Evolutionary conservation across 2,888 invertebrate genomes (phyloP).

Genomic region (Diplazon laetatorius): DNA sequence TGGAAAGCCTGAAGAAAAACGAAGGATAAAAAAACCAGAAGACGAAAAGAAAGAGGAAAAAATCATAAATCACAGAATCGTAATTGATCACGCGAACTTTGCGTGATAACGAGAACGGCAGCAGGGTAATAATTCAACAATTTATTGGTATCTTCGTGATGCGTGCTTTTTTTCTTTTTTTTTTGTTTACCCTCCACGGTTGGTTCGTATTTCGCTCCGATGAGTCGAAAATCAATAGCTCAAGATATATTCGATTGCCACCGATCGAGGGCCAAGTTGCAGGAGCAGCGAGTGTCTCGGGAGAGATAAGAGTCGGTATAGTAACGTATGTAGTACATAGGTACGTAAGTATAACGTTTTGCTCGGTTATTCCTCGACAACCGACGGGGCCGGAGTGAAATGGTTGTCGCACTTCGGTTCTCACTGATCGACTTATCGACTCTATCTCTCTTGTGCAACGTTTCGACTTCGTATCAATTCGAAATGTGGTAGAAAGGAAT

Average conservation of each 20-base stretch:
- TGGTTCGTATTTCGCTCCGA: slow-evolving; percentile 38
- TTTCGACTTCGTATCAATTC: too few species aligned
- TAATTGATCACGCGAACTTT: not conserved
- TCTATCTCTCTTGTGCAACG: too few species aligned
- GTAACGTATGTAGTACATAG: not conserved
- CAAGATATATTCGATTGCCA: slow-evolving; percentile 57
- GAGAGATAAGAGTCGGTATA: slow-evolving; percentile 54
- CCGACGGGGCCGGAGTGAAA: slow-evolving; percentile 11
- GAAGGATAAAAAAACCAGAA: too few species aligned
- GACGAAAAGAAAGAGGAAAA: not conserved
- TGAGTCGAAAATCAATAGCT: slow-evolving; percentile 57
- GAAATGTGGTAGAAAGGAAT: too few species aligned
- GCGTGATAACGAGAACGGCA: slow-evolving; percentile 1
- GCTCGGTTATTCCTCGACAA: slow-evolving; percentile 3
- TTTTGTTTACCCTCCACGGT: not conserved
- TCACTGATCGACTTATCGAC: slow-evolving; percentile 26
- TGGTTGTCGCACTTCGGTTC: slow-evolving; percentile 29
- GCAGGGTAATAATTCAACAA: not conserved
- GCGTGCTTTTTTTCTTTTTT: not conserved
- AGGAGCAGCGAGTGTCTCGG: slow-evolving; percentile 54
- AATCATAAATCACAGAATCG: not conserved
- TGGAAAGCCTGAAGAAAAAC: too few species aligned
- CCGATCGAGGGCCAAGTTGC: slow-evolving; percentile 20
- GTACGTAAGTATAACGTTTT: not conserved
- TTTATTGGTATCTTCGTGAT: slow-evolving; percentile 6